These are phyloP conservation scores for Chamaea fasciata DNA, from an alignment of 2,113 vertebrate species.

Conservation along the genomic window DNA sequence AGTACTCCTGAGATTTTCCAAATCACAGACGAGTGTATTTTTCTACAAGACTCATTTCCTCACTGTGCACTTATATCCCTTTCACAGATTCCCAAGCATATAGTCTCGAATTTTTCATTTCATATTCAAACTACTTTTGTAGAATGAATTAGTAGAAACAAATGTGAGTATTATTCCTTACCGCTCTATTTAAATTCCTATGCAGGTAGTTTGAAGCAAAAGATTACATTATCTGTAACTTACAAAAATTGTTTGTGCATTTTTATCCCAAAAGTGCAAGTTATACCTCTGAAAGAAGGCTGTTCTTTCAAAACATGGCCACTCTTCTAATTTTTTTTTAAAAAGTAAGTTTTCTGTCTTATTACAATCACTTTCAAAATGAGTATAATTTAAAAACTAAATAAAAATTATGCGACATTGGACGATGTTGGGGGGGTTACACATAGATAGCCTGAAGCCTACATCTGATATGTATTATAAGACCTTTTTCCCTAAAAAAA, in stretches of 20 bases:
- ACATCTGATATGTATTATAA: neutral
- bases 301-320: neutral
- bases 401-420: neutral
- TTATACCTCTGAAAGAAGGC: neutral
- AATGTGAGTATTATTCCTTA: neutral
- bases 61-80: neutral
- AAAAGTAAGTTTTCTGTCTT: neutral
- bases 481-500: neutral
- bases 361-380: neutral
- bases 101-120: neutral
- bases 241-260: neutral
- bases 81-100: neutral
- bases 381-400: neutral
- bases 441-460: too few species aligned
- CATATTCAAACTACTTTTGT: neutral
- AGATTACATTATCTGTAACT: neutral
- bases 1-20: neutral
- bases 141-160: neutral
- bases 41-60: neutral
- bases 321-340: neutral
- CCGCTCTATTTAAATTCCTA: neutral
- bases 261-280: neutral
- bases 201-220: neutral
- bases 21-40: neutral
- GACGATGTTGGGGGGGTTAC: accelerated